Evolutionary conservation across 2,113 vertebrate genomes (phyloP), one percentile per base, ranked within the genome.

Genomic region (Cebus imitator): DNA sequence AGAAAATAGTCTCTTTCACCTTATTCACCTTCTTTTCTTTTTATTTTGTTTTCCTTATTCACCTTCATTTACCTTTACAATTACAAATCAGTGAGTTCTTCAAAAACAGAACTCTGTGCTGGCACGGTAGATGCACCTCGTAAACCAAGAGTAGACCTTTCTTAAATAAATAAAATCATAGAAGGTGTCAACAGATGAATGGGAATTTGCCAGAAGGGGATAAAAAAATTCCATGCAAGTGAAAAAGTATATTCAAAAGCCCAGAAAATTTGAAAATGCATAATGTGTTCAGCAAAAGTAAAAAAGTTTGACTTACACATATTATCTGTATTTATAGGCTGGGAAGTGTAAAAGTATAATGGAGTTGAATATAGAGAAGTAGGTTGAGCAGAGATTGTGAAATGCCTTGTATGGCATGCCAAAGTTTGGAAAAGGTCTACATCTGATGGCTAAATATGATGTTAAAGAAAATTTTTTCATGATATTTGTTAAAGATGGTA

Each of bases 1-100:
- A 83, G 57, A 32, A 90, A 87, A 87, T 61, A 23, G n/a, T 83
- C 3, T 73, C 35, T 87, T 75, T 72, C 2, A 72, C 21, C 18
- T 82, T 32, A 32, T 64, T 64, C 61, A 64, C 61, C 12, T 64
- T 32, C 61, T 64, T 64, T 64, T 64, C 27, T 6, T 64, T 32
- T 64, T 6, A 30, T 64, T 64, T 64, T 61, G 9, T 64, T 64
- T 30, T 64, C 27, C 12, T 61, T 76, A 82, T 9, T 89, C 6
- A 75, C 21, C 8, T 93, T 93, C 45, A 96, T 83, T 93, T 81
- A 82, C 48, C 12, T 84, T 92, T 92, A 89, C 2, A 94, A n/a
- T 91, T 94, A 89, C n/a, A 94, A 84, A 81, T 95, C 50, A 96
- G 16, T 83, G 30, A 73, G 30, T 90, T 93, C 37, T 80, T 95